Conservation (phyloP, 2,113 vertebrate genomes). For the Nesogale talazaci region DNA sequence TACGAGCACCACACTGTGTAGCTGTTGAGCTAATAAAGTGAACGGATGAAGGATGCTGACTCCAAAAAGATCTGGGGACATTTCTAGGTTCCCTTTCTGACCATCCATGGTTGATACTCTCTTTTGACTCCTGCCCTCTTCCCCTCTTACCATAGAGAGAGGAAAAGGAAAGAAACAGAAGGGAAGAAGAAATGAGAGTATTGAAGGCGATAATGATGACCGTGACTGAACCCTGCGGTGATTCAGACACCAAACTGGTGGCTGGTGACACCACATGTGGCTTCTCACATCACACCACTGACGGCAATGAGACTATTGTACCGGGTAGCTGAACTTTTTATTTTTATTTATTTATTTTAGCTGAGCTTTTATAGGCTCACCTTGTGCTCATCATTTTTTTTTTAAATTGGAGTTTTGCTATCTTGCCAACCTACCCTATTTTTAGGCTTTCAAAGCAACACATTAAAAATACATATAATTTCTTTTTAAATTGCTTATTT, state of each 20-base stretch:
- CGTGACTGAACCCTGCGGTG: not conserved
- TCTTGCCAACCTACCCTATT: not conserved
- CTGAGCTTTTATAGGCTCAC: not conserved
- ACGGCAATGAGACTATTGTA: not conserved
- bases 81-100: not conserved
- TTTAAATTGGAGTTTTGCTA: not conserved
- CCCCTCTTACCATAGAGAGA: not conserved
- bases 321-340: not conserved
- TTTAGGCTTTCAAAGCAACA: not conserved
- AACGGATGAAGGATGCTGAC: not conserved
- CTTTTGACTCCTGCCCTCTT: not conserved
- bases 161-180: not conserved
- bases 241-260: not conserved
- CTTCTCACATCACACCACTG: not conserved
- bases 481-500: not conserved
- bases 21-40: slow-evolving; percentile 18
- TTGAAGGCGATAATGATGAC: not conserved
- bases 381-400: not conserved
- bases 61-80: not conserved
- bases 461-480: not conserved
- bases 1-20: not conserved
- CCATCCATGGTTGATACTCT: not conserved
- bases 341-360: too few species aligned
- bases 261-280: not conserved
- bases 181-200: not conserved